Base-by-base conservation (phyloP, 2,113 vertebrate genomes). In the Labeo catla region DNA sequence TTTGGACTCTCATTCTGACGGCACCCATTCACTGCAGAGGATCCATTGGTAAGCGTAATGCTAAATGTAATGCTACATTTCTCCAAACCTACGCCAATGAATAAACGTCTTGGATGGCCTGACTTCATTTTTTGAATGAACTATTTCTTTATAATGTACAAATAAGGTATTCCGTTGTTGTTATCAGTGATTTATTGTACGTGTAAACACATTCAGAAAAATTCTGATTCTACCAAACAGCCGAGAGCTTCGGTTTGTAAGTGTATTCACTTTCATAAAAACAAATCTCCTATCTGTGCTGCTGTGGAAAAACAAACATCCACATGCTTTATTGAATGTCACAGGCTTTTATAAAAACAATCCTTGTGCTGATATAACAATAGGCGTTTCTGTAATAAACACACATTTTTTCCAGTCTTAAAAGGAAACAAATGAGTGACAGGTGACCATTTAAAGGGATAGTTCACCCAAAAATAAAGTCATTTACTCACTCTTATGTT, bases 221-320 rank as follows among this genome's bases (percentile, higher is more conserved):
- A n/a, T n/a, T n/a, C n/a, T n/a, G n/a, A n/a, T n/a, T n/a, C n/a
- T n/a, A n/a, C n/a, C 21, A 11, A 84, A 3, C 45, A 54, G 74
- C 84, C 54, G 28, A 57, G 28, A 54, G 50, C 19, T 45, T 45
- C 6, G 45, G 57, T 47, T 47, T 52, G 47, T 68, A 36, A 65
- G 19, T 81, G 66, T 36, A 34, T 65, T 49, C 13, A 0, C 50
- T 47, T 28, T 81, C 45, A 52, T 12, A 59, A 21, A 61, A 80
- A 49, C 78, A 59, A 81, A 86, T 61, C 21, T 54, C 12, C 63
- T 52, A 70, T 21, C 74, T 78, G 28, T 63, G 45, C 45, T 81
- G 84, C 84, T 49, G 7, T 79, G 34, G 57, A 28, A 52, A 80
- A 43, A 81, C 66, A 81, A 81, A 52, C 78, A 81, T 74, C 39